A percentile compares a stretch with the other conserved stretches of the same genome.
Conservation (phyloP, 35 echinoderm and acorn worm species). For the Hemicentrotus pulcherrimus region DNA sequence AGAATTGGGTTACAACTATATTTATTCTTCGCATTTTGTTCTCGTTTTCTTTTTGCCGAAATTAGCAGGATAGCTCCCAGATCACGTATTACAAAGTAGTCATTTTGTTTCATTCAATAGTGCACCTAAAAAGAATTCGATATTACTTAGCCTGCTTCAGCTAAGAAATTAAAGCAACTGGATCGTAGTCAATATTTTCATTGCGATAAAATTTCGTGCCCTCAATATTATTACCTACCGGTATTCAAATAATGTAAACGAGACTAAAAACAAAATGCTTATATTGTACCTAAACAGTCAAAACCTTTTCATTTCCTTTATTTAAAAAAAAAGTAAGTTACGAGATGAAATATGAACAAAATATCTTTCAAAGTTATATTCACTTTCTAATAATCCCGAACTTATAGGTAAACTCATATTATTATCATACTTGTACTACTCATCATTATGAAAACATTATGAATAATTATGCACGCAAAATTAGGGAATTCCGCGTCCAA, state of each 20-base stretch:
- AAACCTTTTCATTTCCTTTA: too few relatives aligned
- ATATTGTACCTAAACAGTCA: too few relatives aligned
- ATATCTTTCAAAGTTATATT: too few relatives aligned
- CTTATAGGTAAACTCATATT: too few relatives aligned
- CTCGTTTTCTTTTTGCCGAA: not conserved
- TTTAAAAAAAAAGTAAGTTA: too few relatives aligned
- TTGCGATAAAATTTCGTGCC: not conserved
- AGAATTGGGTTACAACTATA: not conserved
- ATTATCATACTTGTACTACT: too few relatives aligned
- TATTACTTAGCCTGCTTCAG: not conserved
- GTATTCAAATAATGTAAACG: not conserved
- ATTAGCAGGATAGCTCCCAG: not conserved
- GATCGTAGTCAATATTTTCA: not conserved
- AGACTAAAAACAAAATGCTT: not conserved
- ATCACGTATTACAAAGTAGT: not conserved
- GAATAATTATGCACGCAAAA: too few relatives aligned
- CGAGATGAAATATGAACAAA: too few relatives aligned
- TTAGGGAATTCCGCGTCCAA: too few relatives aligned
- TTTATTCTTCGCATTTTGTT: not conserved
- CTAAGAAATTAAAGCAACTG: not conserved
- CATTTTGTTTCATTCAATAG: not conserved
- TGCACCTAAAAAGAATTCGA: not conserved
- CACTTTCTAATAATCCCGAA: too few relatives aligned
- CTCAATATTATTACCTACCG: too few relatives aligned
- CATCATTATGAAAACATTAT: too few relatives aligned